These are phyloP conservation scores for Molothrus aeneus DNA, from an alignment of 2,797 vertebrate species.

Conservation along the genomic window DNA sequence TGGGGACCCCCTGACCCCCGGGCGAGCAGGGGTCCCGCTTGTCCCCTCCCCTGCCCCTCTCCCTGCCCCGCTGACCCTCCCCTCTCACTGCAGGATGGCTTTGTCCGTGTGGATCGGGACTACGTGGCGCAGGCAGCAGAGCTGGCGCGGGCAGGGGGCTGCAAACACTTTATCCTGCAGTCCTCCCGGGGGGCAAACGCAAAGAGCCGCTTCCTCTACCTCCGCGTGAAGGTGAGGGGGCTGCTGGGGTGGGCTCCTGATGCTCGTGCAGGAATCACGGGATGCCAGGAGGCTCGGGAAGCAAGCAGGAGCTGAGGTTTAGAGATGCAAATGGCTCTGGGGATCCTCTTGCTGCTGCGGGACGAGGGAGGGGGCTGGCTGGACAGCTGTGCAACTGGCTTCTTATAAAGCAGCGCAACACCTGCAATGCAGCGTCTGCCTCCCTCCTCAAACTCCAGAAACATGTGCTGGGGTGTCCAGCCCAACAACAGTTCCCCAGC, in stretches of 20 bases:
- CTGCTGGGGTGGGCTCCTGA: neutral
- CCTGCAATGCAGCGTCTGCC: fast-evolving
- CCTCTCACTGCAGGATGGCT: slow-evolving; percentile 78
- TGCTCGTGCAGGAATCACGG: neutral
- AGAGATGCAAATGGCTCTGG: too few relatives aligned
- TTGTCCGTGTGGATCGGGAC: slow-evolving; percentile 87
- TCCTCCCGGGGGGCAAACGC: slow-evolving; percentile 70
- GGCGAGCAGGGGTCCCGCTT: neutral
- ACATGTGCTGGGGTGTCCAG: neutral
- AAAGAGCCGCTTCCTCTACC: slow-evolving; percentile 54
- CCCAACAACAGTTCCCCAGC: fast-evolving
- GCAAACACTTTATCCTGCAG: slow-evolving; percentile 84
- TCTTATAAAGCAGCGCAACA: neutral
- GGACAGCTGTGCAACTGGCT: neutral
- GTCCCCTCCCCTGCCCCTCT: too few relatives aligned
- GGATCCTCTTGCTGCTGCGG: neutral
- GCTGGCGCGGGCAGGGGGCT: slow-evolving; percentile 84
- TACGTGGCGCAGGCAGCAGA: slow-evolving; percentile 85
- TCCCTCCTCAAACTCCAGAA: neutral
- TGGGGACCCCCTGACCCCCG: neutral
- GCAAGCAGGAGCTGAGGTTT: neutral
- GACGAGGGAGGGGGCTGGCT: neutral
- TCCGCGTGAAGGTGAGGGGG: slow-evolving; percentile 64
- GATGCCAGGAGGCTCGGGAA: neutral
- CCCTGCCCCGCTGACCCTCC: neutral